Evolutionary conservation across 2,888 invertebrate genomes (phyloP).

Genomic region (Seira sanloemensis): DNA sequence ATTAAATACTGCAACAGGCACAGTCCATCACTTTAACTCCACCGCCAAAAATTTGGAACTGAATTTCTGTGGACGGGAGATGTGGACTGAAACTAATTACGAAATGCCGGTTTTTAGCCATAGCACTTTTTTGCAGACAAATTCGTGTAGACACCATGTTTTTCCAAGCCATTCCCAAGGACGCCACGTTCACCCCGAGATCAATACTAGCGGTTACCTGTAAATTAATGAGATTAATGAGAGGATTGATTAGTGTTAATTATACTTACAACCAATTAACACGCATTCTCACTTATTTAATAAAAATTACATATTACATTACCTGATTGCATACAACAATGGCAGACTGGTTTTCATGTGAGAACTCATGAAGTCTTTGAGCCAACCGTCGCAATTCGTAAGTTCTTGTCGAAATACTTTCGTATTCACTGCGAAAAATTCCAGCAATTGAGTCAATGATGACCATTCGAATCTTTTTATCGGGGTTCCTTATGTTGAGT

Average conservation of each 20-base stretch:
- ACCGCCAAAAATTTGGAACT: slow-evolving; percentile 26
- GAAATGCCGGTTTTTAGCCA: slow-evolving; percentile 75
- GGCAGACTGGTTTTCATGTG: slow-evolving; percentile 78
- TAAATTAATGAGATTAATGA: not conserved
- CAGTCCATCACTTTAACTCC: slow-evolving; percentile 29
- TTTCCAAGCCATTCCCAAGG: slow-evolving; percentile 83
- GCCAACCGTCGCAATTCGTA: slow-evolving; percentile 80
- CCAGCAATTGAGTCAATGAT: slow-evolving; percentile 87
- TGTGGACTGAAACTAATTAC: slow-evolving; percentile 80
- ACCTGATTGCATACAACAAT: slow-evolving; percentile 86
- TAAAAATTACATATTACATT: too few relatives aligned
- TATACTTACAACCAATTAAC: slow-evolving; percentile 29
- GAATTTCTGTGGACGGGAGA: slow-evolving; percentile 75
- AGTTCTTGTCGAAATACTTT: slow-evolving; percentile 78
- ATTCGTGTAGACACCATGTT: slow-evolving; percentile 81
- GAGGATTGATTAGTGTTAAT: not conserved
- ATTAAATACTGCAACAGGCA: too few relatives aligned
- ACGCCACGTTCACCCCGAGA: slow-evolving; percentile 76
- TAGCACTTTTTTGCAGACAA: slow-evolving; percentile 75
- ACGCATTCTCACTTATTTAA: too few relatives aligned
- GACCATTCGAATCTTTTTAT: slow-evolving; percentile 80
- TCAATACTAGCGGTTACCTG: slow-evolving; percentile 70
- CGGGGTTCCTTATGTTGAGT: slow-evolving; percentile 75
- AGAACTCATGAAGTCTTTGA: slow-evolving; percentile 79
- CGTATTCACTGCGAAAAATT: slow-evolving; percentile 80